Conservation (phyloP, 2,797 vertebrate species). For the Eupleurogrammus muticus region DNA sequence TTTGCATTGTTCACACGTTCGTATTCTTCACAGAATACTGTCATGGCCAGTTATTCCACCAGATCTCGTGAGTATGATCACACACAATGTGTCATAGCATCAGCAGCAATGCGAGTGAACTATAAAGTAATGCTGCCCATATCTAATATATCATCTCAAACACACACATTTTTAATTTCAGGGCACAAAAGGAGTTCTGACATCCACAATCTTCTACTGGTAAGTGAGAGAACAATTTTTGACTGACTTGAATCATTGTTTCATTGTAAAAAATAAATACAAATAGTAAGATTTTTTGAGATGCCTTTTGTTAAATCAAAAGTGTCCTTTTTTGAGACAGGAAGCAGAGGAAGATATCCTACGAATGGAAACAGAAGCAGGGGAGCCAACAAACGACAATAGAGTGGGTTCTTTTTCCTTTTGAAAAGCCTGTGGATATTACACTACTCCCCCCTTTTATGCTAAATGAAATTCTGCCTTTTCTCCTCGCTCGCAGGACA, state of each 20-base stretch:
- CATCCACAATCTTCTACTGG: background rate
- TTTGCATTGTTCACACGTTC: too few relatives aligned
- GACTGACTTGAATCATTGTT: background rate
- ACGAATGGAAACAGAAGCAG: constrained; percentile 43
- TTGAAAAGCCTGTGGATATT: background rate
- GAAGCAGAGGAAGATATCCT: background rate
- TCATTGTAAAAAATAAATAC: too few relatives aligned
- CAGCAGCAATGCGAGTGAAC: background rate
- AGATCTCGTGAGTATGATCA: constrained; percentile 59
- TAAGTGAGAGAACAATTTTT: constrained; percentile 61
- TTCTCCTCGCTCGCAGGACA: constrained; percentile 44
- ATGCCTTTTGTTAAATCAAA: background rate
- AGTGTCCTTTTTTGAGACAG: constrained; percentile 52
- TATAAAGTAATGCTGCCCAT: background rate
- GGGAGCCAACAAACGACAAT: constrained; percentile 7
- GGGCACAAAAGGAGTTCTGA: constrained; percentile 17
- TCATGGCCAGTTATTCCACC: background rate
- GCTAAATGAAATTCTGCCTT: background rate
- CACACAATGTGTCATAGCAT: background rate
- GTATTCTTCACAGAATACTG: constrained; percentile 29
- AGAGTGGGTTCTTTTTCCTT: constrained; percentile 46
- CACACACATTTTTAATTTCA: constrained; percentile 32
- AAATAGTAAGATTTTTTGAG: too few relatives aligned
- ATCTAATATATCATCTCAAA: constrained; percentile 10
- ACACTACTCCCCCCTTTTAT: background rate